Percentiles rank a stretch among this genome's conserved stretches.
phyloP scores from a whole-genome alignment of 2,888 invertebrate species.

The Hemaris fuciformis region DNA sequence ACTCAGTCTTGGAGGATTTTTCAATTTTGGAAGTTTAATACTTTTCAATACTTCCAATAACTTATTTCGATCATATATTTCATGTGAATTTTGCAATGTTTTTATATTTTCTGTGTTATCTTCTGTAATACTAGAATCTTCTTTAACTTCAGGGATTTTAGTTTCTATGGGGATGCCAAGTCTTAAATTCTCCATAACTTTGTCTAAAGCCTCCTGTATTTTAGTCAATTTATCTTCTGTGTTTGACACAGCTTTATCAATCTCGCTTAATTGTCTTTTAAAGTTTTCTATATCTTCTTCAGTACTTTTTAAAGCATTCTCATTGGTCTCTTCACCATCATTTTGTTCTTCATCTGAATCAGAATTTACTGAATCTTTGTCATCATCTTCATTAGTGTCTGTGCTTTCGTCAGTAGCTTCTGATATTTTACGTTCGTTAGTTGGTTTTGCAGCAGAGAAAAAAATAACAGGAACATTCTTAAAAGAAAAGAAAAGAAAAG shows the following conservation, averaged over 20 bases:
- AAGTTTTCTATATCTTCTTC: constrained; percentile 72
- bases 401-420: constrained; percentile 49
- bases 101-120: constrained; percentile 21
- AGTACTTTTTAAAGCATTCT: constrained; percentile 48
- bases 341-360: constrained; percentile 43
- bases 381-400: constrained; percentile 31
- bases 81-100: constrained; percentile 74
- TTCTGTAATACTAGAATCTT: constrained; percentile 15
- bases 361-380: constrained; percentile 57
- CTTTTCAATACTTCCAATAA: constrained; percentile 87
- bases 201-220: constrained; percentile 77
- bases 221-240: constrained; percentile 79
- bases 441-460: constrained; percentile 91
- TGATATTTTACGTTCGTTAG: constrained; percentile 73
- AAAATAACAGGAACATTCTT: constrained; percentile 90
- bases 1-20: constrained; percentile 84
- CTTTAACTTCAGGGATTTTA: constrained; percentile 26
- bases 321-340: constrained; percentile 40
- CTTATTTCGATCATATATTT: constrained; percentile 84
- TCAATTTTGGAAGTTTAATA: constrained; percentile 64
- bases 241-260: constrained; percentile 77
- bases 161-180: constrained; percentile 59
- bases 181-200: constrained; percentile 61
- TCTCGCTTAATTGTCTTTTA: constrained; percentile 73
- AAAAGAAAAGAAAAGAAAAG: constrained; percentile 32